Base-by-base conservation (phyloP, 1,140 invertebrate species). In the Periplaneta americana region DNA sequence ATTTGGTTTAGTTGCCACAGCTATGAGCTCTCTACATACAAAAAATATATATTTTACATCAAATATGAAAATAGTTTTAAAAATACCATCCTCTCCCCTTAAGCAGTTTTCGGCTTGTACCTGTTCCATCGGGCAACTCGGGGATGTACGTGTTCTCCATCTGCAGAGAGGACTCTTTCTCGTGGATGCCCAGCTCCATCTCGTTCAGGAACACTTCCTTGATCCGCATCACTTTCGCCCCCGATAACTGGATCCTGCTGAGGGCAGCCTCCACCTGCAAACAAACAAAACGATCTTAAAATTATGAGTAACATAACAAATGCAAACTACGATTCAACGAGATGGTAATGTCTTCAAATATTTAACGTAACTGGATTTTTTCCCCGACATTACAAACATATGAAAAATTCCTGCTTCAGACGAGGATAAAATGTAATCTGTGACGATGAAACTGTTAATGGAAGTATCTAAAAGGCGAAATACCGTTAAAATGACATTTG, bases 131-230 rank as follows among this genome's bases (percentile, higher is more conserved):
- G 28, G 91, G 89, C 34, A 93, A 85, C 84, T 91, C 89, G 13
- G 92, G 89, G 37, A 94, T 89, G 82, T 90, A 93, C 6, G 93
- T 94, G 85, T 93, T 93, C 83, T 92, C 92, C 92, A 93, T 93
- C 81, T 91, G 91, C 22, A 93, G 83, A 17, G 91, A 92, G 4
- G 92, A 92, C 1, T 88, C 83, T 75, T 90, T 88, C 83, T 92
- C 89, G 33, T 86, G 85, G 79, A 93, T 90, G 6, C 92, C 93
- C 36, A 89, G 86, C 80, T 91, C 88, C 88, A 94, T 91, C 87
- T 94, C 92, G 22, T 88, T 86, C 79, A 88, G 85, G 83, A 93
- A 92, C 4, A 90, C 88, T 33, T 89, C 85, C 78, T 88, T 86
- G 74, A 93, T 88, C 82, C 85, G 87, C 36, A 85, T 81, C 6